A percentile compares a stretch with the other conserved stretches of the same genome.
phyloP scores from a whole-genome alignment of 2,113 vertebrate species.

The Globicephala melas region DNA sequence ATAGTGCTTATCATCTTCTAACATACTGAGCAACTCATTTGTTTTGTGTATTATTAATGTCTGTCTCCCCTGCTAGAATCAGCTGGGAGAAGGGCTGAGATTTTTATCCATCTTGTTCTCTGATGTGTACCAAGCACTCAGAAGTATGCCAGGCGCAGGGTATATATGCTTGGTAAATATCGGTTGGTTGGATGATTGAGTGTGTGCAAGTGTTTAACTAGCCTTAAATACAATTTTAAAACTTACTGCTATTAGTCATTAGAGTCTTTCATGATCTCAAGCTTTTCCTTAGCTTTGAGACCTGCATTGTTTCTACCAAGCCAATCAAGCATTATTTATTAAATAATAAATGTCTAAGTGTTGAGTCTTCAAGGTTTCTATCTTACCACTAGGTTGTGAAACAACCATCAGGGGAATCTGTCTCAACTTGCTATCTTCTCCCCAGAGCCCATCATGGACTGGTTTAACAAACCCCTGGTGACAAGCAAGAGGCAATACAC shows the following conservation, averaged over 20 bases:
- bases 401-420: background rate
- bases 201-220: background rate
- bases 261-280: background rate
- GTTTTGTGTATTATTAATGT: background rate
- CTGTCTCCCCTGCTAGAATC: background rate
- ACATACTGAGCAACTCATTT: background rate
- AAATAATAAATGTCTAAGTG: background rate
- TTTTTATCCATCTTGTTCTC: background rate
- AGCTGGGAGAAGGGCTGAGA: background rate
- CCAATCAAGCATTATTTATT: constrained; percentile 24
- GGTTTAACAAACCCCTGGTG: background rate
- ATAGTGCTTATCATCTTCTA: background rate
- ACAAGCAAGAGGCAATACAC: background rate
- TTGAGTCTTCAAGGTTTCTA: background rate
- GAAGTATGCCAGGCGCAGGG: background rate
- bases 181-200: background rate
- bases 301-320: background rate
- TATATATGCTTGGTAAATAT: background rate
- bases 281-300: constrained; percentile 19
- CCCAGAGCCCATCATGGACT: background rate
- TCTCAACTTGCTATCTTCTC: background rate
- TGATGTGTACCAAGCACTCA: background rate
- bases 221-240: constrained; percentile 23
- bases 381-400: background rate
- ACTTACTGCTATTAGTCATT: background rate